Conservation (phyloP, 1,140 invertebrate species). For the Drosophila auraria region DNA sequence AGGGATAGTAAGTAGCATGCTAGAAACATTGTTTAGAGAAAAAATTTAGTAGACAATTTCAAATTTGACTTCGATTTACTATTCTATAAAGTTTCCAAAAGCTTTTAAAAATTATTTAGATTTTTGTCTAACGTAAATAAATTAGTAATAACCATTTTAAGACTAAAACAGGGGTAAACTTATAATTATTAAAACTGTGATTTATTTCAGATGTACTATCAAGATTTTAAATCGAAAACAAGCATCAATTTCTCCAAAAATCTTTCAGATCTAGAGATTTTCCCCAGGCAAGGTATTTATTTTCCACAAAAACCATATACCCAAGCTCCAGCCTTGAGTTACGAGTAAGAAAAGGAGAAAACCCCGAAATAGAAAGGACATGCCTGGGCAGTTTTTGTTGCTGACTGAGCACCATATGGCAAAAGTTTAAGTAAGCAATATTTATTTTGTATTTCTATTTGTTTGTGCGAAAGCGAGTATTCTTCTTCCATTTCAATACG, state of each 20-base stretch:
- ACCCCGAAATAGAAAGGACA: constrained; percentile 56
- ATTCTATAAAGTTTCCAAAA: too few species aligned
- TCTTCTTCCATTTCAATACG: constrained; percentile 59
- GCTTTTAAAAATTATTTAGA: too few species aligned
- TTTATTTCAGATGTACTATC: too few species aligned
- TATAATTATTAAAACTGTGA: too few species aligned
- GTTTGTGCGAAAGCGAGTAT: constrained; percentile 46
- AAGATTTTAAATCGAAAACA: neutral
- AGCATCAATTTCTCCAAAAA: neutral
- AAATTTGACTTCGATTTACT: too few species aligned
- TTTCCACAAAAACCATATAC: neutral
- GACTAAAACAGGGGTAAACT: too few species aligned
- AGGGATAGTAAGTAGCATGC: too few species aligned
- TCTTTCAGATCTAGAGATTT: too few species aligned
- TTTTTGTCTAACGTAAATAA: too few species aligned
- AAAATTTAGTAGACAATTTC: too few species aligned
- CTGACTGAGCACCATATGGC: constrained; percentile 77
- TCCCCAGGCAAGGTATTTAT: neutral
- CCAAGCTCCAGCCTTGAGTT: neutral
- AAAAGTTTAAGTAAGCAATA: constrained; percentile 81
- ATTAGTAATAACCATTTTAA: too few species aligned
- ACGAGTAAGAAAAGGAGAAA: constrained; percentile 22
- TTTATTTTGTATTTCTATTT: constrained; percentile 69
- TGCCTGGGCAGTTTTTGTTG: constrained; percentile 73
- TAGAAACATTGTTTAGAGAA: too few species aligned